Evolutionary conservation across 2,888 invertebrate genomes (phyloP), one percentile per base, ranked within the genome.

Genomic region (Pseudococcus jackbeardsleyi): DNA sequence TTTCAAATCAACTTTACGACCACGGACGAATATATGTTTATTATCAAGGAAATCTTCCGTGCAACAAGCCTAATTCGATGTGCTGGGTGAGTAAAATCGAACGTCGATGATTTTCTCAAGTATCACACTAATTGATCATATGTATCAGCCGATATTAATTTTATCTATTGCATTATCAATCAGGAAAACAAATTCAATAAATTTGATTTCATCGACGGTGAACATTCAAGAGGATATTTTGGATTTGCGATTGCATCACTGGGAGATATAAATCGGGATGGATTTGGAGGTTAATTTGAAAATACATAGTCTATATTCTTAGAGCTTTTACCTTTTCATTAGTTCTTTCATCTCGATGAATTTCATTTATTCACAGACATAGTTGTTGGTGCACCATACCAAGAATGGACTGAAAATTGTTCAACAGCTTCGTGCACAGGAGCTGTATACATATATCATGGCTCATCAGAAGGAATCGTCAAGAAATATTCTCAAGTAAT

Each of bases 231-330:
- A 91, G 96, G 96, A 72, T 94, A 99, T 91, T 99, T 99, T 91
- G 99, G 99, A 26, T 93, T 96, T 89, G 94, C 99, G 0, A 91
- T 99, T 17, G 94, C 97, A 3, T 95, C 95, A 0, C 93, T 98
- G 48, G 97, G 97, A 22, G 99, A 99, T 91, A 95, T 99, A 90
- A 98, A 99, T 92, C 95, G 95, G 90, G 99, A 99, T 92, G 97
- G 97, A 11, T 99, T 93, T 91, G 96, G 96, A 90, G 96, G 96
- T 96, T 92, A n/a, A 91, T 90, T 6, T 2, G 33, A 12, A 19
- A 1, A 50, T 50, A 11, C 46, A 46, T 46, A 46, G 5, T 46
- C 46, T 46, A 12, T 1, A 1, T 17, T 15, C 50, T 50, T 50
- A 12, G 1, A 33, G 26, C 26, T 33, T 33, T 33, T 33, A 33